A percentile compares a stretch with the other conserved stretches of the same genome.
phyloP scores from a whole-genome alignment of 30 jellyfish, hydroid and myxozoan species.

The Aurelia aurita region DNA sequence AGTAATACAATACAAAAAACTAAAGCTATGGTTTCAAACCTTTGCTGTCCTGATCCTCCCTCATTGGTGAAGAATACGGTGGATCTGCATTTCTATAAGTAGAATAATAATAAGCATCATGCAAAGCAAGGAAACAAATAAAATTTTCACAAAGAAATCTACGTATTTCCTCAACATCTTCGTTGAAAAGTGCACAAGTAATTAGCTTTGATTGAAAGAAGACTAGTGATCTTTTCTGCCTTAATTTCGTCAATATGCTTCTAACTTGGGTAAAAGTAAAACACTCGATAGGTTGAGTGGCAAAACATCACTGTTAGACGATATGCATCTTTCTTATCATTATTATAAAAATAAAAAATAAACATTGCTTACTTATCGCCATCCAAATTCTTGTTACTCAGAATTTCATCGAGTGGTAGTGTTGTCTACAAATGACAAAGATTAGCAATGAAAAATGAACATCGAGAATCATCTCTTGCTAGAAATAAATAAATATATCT shows the following conservation, averaged over 20 bases:
- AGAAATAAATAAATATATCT: no score
- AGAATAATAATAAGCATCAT: neutral
- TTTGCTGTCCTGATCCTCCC: conserved; percentile 17
- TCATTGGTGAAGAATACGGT: conserved; percentile 38
- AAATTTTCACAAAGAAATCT: no score
- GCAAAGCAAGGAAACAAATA: no score
- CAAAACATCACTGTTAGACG: no score
- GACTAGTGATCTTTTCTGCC: no score
- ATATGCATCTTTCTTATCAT: no score
- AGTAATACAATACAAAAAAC: neutral
- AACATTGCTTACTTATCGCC: conserved; percentile 41
- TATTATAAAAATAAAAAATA: no score
- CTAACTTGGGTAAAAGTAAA: neutral
- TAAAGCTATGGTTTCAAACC: neutral
- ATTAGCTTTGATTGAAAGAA: no score
- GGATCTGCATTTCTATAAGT: conserved; percentile 13
- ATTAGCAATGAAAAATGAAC: neutral
- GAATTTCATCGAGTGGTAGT: conserved; percentile 91
- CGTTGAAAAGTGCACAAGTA: no score
- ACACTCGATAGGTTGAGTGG: neutral
- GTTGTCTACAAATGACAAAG: conserved; percentile 66
- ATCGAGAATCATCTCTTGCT: no score
- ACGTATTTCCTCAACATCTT: no score
- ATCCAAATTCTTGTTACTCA: conserved; percentile 45
- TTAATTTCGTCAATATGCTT: no score